Conservation (phyloP, 2,797 vertebrate species). For the Tragelaphus oryx region DNA sequence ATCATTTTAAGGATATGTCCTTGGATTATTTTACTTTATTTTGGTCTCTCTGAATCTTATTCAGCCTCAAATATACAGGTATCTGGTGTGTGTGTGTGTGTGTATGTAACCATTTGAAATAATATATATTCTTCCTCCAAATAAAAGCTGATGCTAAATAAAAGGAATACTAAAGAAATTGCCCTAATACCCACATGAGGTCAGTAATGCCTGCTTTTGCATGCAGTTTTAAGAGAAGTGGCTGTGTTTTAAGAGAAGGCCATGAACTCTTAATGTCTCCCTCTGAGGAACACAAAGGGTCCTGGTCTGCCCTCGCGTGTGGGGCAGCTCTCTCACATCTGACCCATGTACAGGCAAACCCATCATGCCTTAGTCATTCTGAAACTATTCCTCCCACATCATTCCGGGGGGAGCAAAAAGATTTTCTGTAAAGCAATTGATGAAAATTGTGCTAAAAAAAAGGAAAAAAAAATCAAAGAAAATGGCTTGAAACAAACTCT, state of each 20-base stretch:
- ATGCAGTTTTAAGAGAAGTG: not conserved
- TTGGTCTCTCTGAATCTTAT: not conserved
- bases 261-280: not conserved
- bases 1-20: not conserved
- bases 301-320: not conserved
- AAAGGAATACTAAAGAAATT: constrained; percentile 17
- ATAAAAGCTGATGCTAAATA: not conserved
- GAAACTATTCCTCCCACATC: not conserved
- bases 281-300: not conserved
- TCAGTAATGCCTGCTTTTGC: not conserved
- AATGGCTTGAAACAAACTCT: not conserved
- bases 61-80: not conserved
- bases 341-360: not conserved
- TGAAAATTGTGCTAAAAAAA: not conserved
- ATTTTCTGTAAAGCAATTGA: not conserved
- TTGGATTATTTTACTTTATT: not conserved
- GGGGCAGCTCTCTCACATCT: not conserved
- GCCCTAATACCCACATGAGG: not conserved
- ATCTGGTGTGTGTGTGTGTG: not conserved
- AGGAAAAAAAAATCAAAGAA: not conserved
- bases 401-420: not conserved
- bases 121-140: not conserved
- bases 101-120: not conserved
- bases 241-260: not conserved
- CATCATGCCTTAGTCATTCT: not conserved